phyloP scores from a whole-genome alignment of 2,113 vertebrate genomes.

The Colinus virginianus region DNA sequence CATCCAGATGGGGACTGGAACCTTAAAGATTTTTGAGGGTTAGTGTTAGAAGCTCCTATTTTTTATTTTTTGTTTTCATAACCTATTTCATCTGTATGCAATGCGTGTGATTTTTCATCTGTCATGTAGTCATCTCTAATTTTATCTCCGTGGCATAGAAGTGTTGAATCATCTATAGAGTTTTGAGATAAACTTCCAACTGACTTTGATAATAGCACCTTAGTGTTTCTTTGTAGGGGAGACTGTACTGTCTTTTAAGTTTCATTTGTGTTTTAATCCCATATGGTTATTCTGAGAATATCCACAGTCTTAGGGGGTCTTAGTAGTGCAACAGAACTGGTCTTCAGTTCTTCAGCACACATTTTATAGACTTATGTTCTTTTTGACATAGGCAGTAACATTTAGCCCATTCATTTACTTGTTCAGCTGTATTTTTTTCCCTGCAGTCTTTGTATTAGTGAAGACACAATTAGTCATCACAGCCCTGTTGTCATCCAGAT shows the following conservation, averaged over 20 bases:
- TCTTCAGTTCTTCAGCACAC: neutral
- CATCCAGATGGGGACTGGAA: neutral
- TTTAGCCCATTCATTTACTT: conserved; percentile 37
- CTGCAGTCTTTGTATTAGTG: neutral
- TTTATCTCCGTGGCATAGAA: neutral
- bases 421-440: neutral
- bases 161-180: neutral
- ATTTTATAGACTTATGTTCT: conserved; percentile 14
- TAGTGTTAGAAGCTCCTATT: neutral
- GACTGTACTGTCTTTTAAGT: neutral
- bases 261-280: neutral
- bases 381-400: conserved; percentile 18
- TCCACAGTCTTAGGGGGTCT: neutral
- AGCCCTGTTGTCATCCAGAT: neutral
- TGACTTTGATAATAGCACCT: neutral
- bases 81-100: neutral
- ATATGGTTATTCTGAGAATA: neutral
- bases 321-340: neutral
- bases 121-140: neutral
- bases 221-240: neutral
- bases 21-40: neutral
- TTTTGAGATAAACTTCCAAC: neutral
- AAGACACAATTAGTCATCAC: neutral
- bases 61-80: neutral
- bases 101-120: neutral